Evolutionary conservation across 23 tunicate species (phyloP).

Genomic region (Ascidia mentula): DNA sequence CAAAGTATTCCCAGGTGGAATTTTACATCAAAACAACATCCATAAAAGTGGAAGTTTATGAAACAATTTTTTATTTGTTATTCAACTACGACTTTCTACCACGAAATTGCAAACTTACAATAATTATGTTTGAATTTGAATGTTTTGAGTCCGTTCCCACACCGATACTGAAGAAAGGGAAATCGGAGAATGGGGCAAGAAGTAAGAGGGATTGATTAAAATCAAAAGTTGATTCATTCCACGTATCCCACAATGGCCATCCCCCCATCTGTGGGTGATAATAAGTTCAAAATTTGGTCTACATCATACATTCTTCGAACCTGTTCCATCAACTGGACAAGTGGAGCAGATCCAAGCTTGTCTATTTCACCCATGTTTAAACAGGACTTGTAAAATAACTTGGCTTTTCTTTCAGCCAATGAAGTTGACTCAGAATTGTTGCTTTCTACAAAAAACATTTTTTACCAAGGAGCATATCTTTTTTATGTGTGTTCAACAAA

Average conservation of each 20-base stretch:
- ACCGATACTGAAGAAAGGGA: conserved; percentile 44
- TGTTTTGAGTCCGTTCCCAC: conserved; percentile 49
- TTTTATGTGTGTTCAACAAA: too few species aligned
- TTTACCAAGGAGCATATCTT: too few species aligned
- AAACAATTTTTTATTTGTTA: neutral
- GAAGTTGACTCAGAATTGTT: neutral
- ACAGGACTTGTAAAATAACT: conserved; percentile 49
- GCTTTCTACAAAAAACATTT: conserved; percentile 6
- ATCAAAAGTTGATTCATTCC: conserved; percentile 49
- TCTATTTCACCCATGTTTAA: conserved; percentile 64
- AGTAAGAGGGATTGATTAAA: conserved; percentile 21
- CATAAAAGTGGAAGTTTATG: neutral
- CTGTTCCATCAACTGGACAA: conserved; percentile 30
- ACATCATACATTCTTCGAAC: conserved; percentile 12
- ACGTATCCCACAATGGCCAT: conserved; percentile 46
- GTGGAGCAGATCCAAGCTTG: conserved; percentile 45
- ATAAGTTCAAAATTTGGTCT: neutral
- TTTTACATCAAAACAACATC: too few species aligned
- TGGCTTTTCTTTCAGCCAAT: conserved; percentile 52
- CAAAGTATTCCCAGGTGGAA: too few species aligned
- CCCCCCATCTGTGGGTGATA: conserved; percentile 51
- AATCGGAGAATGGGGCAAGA: conserved; percentile 6
- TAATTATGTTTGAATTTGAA: conserved; percentile 32
- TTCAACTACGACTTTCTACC: too few species aligned
- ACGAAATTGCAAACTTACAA: conserved; percentile 24